Evolutionary conservation across 2,113 vertebrate genomes (phyloP), one percentile per base, ranked within the genome.

Genomic region (Tachysurus fulvidraco): DNA sequence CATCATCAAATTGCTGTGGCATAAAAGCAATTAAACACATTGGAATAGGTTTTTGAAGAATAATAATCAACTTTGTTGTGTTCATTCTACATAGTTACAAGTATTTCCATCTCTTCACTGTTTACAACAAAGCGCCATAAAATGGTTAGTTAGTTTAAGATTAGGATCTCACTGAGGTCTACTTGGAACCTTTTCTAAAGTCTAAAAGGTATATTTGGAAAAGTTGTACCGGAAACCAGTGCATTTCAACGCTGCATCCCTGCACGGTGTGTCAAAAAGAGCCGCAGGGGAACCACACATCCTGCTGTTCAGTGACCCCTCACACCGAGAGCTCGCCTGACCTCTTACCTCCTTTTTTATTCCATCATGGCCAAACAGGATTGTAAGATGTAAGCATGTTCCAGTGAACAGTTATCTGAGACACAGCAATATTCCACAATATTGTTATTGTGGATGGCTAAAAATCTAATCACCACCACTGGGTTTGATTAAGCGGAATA

Each of bases 231-330:
- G 12, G 28, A 81, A 60, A 44, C 21, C 30, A 11, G 54, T 59
- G 54, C 54, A 80, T 80, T 80, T 80, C 52, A 80, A 36, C 23
- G 17, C 77, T 36, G 54, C 54, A 55, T 80, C 36, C 21, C 19
- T 44, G 78, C 30, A 60, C 11, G 13, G 55, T 60, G 78, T 60
- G 17, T 57, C 28, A 30, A 59, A 54, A 80, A 36, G 41, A 41
- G 10, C n/a, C 79, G 91, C 55, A 73, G 91, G 89, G 91, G 89
- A 89, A 81, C 73, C 89, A 52, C 87, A 91, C 91, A 86, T 92
- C 90, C 90, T 88, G 88, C 36, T 89, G 92, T 87, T 87, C 73
- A 89, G 46, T 78, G 92, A 92, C 92, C 91, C 88, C 69, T 86
- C 86, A 88, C 87, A 91, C 67, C 87, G 88, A 88, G 87, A 89